Evolutionary conservation across 2,888 invertebrate species (phyloP), one percentile per base, ranked within the genome.

Genomic region (Dysmachus trigonus): DNA sequence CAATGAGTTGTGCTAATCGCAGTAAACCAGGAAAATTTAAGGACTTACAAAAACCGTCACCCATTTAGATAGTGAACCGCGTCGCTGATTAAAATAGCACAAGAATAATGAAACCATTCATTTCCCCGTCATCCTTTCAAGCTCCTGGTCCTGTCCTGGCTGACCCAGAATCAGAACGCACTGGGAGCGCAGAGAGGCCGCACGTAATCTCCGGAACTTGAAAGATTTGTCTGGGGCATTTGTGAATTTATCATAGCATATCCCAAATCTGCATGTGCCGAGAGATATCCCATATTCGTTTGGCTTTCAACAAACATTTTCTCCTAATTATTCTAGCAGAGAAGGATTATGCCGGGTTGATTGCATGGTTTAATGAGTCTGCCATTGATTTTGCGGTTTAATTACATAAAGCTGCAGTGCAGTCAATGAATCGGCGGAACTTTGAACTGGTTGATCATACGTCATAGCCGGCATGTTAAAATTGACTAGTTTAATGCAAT

Each of bases 331-430:
- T 83, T 83, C 83, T 72, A 83, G 83, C 83, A 83, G 83, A 83
- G 85, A 76, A 79, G 84, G 85, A 85, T 85, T 85, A 87, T 85
- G 74, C 62, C 71, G 84, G 85, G 87, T 76, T 87, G 87, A 87
- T 87, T 87, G 87, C 86, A 85, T 87, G 87, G 87, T 86, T 86
- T 87, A 87, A 87, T 87, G 87, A 87, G 87, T 86, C 84, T 87
- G 84, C 79, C 87, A 87, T 87, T 87, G 87, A 87, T 87, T 87
- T 87, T 87, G 87, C 51, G 87, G 87, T 87, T 87, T 87, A 87
- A 87, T 87, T 87, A 87, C 87, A 87, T 87, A 87, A 86, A 87
- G 87, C 87, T 87, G 87, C 87, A 87, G 38, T 87, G 87, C 87
- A 87, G 87, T 87, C 87, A 87, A 87, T 87, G 87, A 86, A 87